A percentile compares a stretch with the other conserved stretches of the same genome.
phyloP scores from a whole-genome alignment of 2,888 invertebrate genomes.

The Andricus curvator region DNA sequence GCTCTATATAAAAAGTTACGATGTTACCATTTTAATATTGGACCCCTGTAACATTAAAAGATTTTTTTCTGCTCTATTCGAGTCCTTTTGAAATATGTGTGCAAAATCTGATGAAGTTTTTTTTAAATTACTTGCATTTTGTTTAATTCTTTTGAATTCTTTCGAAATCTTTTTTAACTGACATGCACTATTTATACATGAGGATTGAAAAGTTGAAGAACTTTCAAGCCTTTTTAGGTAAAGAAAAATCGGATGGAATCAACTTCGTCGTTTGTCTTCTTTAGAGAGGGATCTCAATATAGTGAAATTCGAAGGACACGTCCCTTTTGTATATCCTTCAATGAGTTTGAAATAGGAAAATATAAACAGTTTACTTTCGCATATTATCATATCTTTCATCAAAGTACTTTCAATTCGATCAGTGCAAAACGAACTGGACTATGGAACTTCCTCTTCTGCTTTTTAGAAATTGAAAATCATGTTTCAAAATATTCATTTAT shows the following conservation, averaged over 20 bases:
- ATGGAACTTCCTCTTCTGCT: background rate
- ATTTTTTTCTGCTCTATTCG: no score
- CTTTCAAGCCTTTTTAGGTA: background rate
- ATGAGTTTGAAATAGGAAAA: conserved; percentile 1
- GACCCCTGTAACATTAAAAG: no score
- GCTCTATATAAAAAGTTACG: no score
- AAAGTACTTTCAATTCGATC: background rate
- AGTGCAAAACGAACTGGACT: background rate
- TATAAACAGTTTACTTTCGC: background rate
- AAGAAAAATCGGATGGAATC: conserved; percentile 24
- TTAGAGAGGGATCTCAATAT: background rate
- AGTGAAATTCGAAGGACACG: background rate
- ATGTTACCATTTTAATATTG: no score
- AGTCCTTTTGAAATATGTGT: no score
- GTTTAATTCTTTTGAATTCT: no score
- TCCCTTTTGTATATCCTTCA: conserved; percentile 2
- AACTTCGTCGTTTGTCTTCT: conserved; percentile 17
- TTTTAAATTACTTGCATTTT: no score
- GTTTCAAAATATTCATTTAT: background rate
- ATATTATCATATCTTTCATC: background rate
- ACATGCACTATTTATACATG: background rate
- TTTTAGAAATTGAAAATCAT: background rate
- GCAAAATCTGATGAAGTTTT: no score
- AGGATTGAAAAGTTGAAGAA: background rate
- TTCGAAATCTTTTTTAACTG: no score